phyloP scores from a whole-genome alignment of 2,113 vertebrate genomes.

The Hemiscyllium ocellatum region DNA sequence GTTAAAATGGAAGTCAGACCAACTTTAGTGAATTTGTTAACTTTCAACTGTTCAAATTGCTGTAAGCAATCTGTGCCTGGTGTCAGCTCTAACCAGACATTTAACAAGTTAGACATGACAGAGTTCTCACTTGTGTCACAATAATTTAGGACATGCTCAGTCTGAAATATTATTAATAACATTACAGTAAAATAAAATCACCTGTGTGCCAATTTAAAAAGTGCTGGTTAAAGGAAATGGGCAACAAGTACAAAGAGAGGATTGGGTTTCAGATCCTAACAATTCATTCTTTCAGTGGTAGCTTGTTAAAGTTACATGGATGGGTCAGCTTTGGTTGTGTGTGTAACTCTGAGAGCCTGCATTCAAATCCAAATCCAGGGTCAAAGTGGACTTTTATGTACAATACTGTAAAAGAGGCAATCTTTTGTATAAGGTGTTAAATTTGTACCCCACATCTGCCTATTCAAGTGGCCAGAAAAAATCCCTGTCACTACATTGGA shows the following conservation, averaged over 20 bases:
- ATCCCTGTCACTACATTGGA: too few species aligned
- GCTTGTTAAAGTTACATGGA: too few species aligned
- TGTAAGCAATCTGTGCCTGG: not conserved
- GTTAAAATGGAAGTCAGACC: not conserved
- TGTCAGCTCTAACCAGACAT: not conserved
- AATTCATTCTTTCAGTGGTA: not conserved
- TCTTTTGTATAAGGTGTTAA: too few species aligned
- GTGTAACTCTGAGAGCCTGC: too few species aligned
- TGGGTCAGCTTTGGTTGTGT: too few species aligned
- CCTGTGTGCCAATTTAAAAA: too few species aligned
- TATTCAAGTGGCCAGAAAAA: too few species aligned
- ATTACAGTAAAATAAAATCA: not conserved
- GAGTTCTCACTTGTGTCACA: not conserved
- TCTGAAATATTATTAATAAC: not conserved
- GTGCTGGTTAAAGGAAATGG: too few species aligned
- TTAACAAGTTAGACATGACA: not conserved
- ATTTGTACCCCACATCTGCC: too few species aligned
- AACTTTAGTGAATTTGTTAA: not conserved
- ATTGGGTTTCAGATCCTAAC: not conserved
- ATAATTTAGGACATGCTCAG: not conserved
- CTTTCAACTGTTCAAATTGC: not conserved
- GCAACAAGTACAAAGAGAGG: not conserved
- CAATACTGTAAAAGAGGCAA: too few species aligned
- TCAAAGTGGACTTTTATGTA: too few species aligned
- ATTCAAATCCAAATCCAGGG: too few species aligned